Base-by-base conservation (phyloP, 1,140 invertebrate species). In the Drosophila tani region DNA sequence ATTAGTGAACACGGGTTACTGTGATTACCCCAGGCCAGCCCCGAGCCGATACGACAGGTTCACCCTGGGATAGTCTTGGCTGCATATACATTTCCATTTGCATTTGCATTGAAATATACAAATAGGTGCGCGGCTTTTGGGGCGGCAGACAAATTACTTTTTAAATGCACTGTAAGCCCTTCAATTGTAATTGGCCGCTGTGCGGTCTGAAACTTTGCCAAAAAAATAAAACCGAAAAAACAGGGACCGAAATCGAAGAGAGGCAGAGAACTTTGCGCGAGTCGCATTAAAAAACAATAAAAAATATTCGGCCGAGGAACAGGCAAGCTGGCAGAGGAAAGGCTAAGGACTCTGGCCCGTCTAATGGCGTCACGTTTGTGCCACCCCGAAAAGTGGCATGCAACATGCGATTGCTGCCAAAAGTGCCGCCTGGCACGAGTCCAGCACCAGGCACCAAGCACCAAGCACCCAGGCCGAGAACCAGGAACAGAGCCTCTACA, bases 321-420 rank as follows among this genome's bases (percentile, higher is more conserved):
- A 11, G 55, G 45, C 43, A 29, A n/a, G 17, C 51, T 19, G 29
- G 29, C 27, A 27, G 59, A 64, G n/a, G 46, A 50, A 71, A 47
- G 43, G 67, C 66, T 73, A 71, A 71, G 69, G 69, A 67, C 60
- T 50, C 17, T 74, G 75, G 78, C 81, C 57, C 82, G 58, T 80
- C 84, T 88, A 88, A 88, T 88, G 81, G 84, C 85, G 81, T 88
- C 84, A 88, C 84, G 84, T 88, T 90, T 90, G 81, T 83, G 79
- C 85, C 85, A 79, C 71, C 68, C 67, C 60, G 65, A 80, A 83
- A 85, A 91, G 86, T 91, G 88, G 88, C 88, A 91, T 91, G 88
- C 88, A 91, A 91, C 88, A 91, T 91, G 88, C 88, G 88, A 91
- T 91, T 91, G 88, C 88, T 91, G 88, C 88, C 88, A 91, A 91